A percentile compares a stretch with the other conserved stretches of the same genome.
Conservation (phyloP, 2,797 vertebrate genomes). For the Knipowitschia caucasica region DNA sequence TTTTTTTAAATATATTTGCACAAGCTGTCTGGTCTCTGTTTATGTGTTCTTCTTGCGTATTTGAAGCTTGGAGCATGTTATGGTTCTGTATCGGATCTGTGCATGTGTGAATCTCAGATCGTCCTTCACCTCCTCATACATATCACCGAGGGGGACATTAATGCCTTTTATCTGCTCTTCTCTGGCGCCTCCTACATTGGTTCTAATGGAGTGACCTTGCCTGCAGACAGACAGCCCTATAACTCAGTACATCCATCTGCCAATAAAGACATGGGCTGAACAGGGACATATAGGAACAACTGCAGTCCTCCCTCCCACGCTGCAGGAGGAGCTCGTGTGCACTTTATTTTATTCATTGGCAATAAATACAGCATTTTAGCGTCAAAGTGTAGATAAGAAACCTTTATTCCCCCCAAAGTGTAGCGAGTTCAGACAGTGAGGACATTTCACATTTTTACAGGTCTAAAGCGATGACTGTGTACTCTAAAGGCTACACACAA, state of each 20-base stretch:
- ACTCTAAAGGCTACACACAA: no score
- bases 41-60: background rate
- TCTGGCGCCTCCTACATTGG: conserved; percentile 32
- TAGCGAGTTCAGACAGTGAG: no score
- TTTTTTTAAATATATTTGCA: background rate
- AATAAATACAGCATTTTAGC: no score
- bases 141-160: conserved; percentile 15
- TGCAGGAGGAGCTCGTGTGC: conserved; percentile 3
- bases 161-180: conserved; percentile 19
- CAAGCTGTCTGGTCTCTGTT: background rate
- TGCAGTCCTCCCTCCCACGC: conserved; percentile 43
- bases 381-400: no score
- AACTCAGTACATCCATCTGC: conserved; percentile 60
- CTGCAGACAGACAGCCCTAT: conserved; percentile 47
- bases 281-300: conserved; percentile 52
- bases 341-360: no score
- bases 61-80: conserved; percentile 58
- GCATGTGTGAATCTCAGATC: conserved; percentile 36
- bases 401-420: no score
- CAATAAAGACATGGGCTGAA: conserved; percentile 58
- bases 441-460: no score
- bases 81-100: conserved; percentile 31
- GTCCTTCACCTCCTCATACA: conserved; percentile 19
- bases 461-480: no score
- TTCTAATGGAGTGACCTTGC: conserved; percentile 66